Evolutionary conservation across 30 jellyfish, hydroid and myxozoan genomes (phyloP).

Genomic region (Cassiopea andromeda): DNA sequence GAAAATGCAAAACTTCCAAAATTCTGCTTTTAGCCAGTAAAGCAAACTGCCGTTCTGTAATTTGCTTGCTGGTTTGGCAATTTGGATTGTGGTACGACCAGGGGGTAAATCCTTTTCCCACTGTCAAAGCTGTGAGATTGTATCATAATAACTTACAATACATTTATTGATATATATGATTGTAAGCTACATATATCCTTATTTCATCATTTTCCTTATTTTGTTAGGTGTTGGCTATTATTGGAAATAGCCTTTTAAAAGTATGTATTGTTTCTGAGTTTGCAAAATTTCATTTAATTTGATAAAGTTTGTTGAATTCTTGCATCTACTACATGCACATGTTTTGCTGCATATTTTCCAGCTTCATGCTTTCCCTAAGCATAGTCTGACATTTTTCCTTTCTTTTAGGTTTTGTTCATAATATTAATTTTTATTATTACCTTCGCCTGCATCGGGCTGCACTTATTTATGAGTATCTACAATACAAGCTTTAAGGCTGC

Average conservation of each 20-base stretch:
- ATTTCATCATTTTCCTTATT: neutral
- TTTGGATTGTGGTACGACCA: too few species aligned
- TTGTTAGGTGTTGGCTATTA: constrained; percentile 53
- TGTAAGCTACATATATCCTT: too few species aligned
- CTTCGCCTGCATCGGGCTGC: constrained; percentile 88
- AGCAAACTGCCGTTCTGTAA: too few species aligned
- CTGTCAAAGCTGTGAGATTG: too few species aligned
- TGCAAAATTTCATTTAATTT: neutral
- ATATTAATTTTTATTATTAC: constrained; percentile 77
- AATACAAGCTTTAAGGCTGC: constrained; percentile 34
- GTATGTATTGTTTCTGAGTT: neutral
- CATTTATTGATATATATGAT: too few species aligned
- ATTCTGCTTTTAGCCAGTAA: too few species aligned
- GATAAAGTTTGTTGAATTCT: neutral
- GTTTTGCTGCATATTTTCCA: neutral
- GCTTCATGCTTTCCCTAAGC: neutral
- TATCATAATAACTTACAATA: too few species aligned
- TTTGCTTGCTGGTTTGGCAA: too few species aligned
- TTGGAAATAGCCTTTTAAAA: constrained; percentile 49
- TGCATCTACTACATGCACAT: neutral
- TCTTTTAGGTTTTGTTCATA: constrained; percentile 72
- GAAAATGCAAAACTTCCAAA: too few species aligned
- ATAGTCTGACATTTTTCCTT: neutral
- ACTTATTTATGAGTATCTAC: constrained; percentile 69
- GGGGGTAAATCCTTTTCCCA: too few species aligned